A percentile compares a stretch with the other conserved stretches of the same genome.
These are phyloP conservation scores for Trachythela sp. DNA, from an alignment of 64 coral and sea anemone genomes.

Conservation along the genomic window DNA sequence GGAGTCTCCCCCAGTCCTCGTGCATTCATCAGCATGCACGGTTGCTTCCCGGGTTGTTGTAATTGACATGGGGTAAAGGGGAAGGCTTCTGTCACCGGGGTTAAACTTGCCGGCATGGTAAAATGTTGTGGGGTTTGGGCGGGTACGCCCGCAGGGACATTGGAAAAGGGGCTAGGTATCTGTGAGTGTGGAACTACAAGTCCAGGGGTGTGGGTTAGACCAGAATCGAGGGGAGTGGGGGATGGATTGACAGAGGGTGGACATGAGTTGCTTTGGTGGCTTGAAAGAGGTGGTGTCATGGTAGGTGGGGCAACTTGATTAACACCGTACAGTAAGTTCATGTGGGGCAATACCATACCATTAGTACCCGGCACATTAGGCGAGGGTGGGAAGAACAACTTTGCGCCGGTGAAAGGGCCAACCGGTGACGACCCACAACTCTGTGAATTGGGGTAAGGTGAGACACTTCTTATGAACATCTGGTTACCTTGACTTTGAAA, in stretches of 20 bases:
- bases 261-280: neutral
- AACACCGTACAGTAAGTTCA: neutral
- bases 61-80: neutral
- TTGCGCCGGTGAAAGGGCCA: neutral
- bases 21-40: neutral
- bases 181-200: neutral
- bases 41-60: neutral
- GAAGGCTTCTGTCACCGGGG: neutral
- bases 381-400: neutral
- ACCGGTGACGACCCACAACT: neutral
- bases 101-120: neutral
- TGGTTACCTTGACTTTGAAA: neutral
- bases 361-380: neutral
- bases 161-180: neutral
- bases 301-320: neutral
- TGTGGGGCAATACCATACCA: neutral
- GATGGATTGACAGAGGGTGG: neutral
- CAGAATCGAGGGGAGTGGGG: neutral
- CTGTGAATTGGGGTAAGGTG: neutral
- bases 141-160: neutral
- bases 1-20: neutral
- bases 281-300: neutral
- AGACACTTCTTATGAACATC: neutral
- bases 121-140: neutral
- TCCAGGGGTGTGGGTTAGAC: neutral